Conservation (phyloP, 2,797 vertebrate genomes). For the Acanthurus tractus region DNA sequence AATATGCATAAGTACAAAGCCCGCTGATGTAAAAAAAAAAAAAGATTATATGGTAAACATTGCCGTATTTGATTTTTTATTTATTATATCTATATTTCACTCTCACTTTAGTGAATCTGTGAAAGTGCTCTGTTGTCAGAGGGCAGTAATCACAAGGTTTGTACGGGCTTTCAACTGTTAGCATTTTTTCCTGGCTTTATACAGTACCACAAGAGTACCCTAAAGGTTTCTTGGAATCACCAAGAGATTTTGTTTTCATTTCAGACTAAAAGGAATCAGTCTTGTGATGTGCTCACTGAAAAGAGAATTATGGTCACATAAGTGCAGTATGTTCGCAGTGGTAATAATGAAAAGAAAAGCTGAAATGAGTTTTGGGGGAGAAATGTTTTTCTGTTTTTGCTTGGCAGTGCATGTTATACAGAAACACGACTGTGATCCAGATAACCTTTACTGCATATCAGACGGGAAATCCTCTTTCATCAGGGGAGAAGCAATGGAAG, state of each 20-base stretch:
- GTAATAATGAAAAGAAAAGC: conserved; percentile 76
- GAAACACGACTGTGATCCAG: conserved; percentile 73
- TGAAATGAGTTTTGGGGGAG: conserved; percentile 74
- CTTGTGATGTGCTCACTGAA: conserved; percentile 62
- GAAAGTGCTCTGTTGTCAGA: conserved; percentile 47
- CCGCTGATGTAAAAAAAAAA: conserved; percentile 37
- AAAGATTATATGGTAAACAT: conserved; percentile 45
- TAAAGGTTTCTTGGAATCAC: conserved; percentile 72
- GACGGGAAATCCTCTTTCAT: conserved; percentile 82
- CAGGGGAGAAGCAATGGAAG: conserved; percentile 64
- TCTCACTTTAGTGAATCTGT: conserved; percentile 44
- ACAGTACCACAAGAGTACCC: conserved; percentile 54
- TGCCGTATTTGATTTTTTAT: conserved; percentile 39
- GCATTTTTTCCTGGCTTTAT: conserved; percentile 40
- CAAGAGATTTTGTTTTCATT: conserved; percentile 74
- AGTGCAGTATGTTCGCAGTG: conserved; percentile 58
- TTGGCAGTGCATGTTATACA: conserved; percentile 75
- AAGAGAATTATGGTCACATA: conserved; percentile 76
- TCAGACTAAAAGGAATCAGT: conserved; percentile 61
- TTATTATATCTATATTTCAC: conserved; percentile 22
- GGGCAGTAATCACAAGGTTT: conserved; percentile 63
- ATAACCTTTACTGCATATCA: conserved; percentile 84
- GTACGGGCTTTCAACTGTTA: conserved; percentile 69
- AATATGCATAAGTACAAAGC: conserved; percentile 68
- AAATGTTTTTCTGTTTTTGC: conserved; percentile 74